Conservation (phyloP, 1,140 invertebrate species). For the Delia radicum region DNA sequence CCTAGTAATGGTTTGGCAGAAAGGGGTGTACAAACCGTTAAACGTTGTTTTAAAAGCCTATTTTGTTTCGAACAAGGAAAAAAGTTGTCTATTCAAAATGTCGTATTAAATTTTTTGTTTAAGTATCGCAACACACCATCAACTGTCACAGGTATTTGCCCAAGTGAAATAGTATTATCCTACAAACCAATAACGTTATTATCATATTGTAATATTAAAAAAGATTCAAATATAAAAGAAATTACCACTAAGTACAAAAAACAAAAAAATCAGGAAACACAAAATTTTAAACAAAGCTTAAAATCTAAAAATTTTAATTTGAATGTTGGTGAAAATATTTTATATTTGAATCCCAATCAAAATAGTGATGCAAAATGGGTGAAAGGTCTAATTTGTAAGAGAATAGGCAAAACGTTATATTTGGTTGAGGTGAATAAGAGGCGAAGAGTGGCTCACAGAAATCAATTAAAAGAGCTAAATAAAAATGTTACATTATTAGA, state of each 20-base stretch:
- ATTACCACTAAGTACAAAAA: background rate
- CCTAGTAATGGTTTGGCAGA: conserved; percentile 13
- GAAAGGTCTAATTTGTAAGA: background rate
- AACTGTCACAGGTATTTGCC: background rate
- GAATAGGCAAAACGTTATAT: background rate
- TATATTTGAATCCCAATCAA: background rate
- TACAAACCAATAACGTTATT: background rate
- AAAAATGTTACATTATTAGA: background rate
- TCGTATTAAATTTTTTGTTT: conserved; percentile 8
- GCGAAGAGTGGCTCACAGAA: background rate
- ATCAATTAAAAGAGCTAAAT: background rate
- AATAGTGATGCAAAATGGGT: conserved; percentile 12
- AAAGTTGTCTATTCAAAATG: background rate
- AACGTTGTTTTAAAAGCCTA: background rate
- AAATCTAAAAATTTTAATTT: background rate
- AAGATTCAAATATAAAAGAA: background rate
- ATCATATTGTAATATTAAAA: background rate
- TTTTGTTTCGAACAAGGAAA: background rate
- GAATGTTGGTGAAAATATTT: background rate
- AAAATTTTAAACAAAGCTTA: background rate
- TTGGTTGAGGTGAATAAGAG: background rate
- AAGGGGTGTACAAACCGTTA: conserved; percentile 14
- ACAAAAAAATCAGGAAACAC: background rate
- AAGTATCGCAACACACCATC: conserved; percentile 1
- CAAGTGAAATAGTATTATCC: background rate